Conservation (phyloP, 2,113 vertebrate species). For the Saguinus midas region DNA sequence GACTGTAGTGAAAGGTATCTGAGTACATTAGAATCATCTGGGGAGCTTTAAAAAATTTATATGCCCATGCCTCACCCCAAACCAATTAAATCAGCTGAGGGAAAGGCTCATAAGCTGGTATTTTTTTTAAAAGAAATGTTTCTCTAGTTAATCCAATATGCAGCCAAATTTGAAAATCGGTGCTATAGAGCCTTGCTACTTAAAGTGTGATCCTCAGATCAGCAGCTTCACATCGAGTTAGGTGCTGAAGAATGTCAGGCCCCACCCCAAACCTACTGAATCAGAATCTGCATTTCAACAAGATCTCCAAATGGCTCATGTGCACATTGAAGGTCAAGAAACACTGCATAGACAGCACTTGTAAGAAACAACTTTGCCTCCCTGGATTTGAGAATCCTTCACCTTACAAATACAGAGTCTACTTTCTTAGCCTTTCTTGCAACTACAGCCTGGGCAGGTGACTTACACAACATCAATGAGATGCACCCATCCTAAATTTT, state of each 20-base stretch:
- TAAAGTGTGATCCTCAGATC: neutral
- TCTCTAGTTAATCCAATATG: neutral
- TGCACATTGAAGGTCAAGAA: neutral
- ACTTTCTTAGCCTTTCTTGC: neutral
- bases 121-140: neutral
- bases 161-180: constrained; percentile 2
- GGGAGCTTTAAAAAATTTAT: neutral
- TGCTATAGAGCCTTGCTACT: neutral
- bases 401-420: neutral
- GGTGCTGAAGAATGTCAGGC: neutral
- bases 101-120: neutral
- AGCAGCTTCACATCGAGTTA: neutral
- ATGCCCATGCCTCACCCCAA: neutral
- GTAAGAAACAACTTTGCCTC: neutral
- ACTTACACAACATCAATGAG: neutral
- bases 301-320: neutral
- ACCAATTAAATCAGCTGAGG: neutral
- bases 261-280: too few relatives aligned
- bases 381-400: neutral
- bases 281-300: neutral
- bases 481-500: neutral
- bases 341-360: neutral
- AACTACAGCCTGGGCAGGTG: neutral
- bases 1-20: neutral
- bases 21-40: neutral